Conservation (phyloP, 2,113 vertebrate genomes). For the Silurus meridionalis region DNA sequence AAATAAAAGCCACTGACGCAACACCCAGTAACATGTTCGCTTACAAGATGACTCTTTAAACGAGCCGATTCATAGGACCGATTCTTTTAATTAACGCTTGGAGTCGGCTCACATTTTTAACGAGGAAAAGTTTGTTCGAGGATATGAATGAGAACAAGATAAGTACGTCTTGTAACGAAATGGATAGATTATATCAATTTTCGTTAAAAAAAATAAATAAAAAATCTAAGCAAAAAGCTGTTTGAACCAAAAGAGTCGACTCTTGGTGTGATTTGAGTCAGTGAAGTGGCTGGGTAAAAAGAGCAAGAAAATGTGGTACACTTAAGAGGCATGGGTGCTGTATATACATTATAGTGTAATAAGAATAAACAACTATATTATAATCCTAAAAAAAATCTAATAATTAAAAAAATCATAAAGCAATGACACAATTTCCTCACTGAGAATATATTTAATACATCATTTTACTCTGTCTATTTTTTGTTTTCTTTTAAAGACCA, state of each 20-base stretch:
- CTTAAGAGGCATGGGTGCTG: neutral
- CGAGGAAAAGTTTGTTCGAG: neutral
- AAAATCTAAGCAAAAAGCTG: neutral
- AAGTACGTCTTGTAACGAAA: neutral
- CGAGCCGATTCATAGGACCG: neutral
- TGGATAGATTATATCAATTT: too few species aligned
- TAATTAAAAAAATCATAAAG: neutral
- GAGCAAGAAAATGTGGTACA: neutral
- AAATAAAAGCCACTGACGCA: neutral
- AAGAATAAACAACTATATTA: neutral
- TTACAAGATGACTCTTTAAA: neutral
- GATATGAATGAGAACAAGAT: neutral
- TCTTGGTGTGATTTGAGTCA: neutral
- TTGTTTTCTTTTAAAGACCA: neutral
- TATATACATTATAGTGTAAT: too few species aligned
- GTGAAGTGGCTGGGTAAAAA: neutral
- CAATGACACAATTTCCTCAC: neutral
- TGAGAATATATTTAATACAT: neutral
- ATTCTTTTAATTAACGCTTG: neutral
- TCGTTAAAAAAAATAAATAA: neutral
- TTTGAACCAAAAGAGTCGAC: neutral
- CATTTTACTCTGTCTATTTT: neutral
- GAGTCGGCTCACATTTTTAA: neutral
- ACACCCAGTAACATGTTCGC: neutral
- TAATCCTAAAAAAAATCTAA: neutral